Evolutionary conservation across 2,888 invertebrate genomes (phyloP).

Genomic region (Eretmocerus hayati): DNA sequence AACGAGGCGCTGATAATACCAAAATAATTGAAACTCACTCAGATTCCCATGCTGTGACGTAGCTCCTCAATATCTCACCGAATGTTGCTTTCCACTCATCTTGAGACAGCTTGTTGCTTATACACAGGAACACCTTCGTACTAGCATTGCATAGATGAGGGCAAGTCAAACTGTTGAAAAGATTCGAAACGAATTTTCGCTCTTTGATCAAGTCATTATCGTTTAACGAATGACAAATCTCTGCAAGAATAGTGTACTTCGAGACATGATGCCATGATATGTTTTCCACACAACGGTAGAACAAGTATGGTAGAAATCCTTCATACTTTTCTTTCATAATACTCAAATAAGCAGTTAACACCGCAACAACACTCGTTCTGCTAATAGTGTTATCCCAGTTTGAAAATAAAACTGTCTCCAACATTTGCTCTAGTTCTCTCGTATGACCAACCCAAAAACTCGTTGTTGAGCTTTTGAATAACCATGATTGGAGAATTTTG

Average conservation of each 20-base stretch:
- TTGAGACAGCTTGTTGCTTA: slow-evolving; percentile 47
- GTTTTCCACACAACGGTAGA: slow-evolving; percentile 34
- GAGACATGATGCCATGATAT: slow-evolving; percentile 55
- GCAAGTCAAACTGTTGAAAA: slow-evolving; percentile 47
- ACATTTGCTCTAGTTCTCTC: slow-evolving; percentile 42
- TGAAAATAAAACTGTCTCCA: slow-evolving; percentile 52
- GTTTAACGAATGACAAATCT: slow-evolving; percentile 45
- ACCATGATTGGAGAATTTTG: slow-evolving; percentile 48
- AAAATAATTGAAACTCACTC: slow-evolving; percentile 26
- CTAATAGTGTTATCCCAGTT: slow-evolving; percentile 59
- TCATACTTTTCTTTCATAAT: slow-evolving; percentile 35
- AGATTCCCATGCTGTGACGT: slow-evolving; percentile 36
- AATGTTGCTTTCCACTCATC: slow-evolving; percentile 50
- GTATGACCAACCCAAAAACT: slow-evolving; percentile 37
- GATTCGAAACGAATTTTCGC: slow-evolving; percentile 26
- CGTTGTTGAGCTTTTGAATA: slow-evolving; percentile 46
- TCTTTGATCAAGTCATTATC: slow-evolving; percentile 25
- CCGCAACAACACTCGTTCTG: slow-evolving; percentile 48
- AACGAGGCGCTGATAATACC: background rate
- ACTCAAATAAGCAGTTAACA: slow-evolving; percentile 47
- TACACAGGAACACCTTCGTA: slow-evolving; percentile 53
- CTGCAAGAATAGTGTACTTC: slow-evolving; percentile 54
- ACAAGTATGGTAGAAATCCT: slow-evolving; percentile 30
- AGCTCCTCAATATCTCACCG: slow-evolving; percentile 34
- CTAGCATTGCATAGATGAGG: slow-evolving; percentile 56